Evolutionary conservation across 2,888 invertebrate genomes (phyloP), one percentile per base, ranked within the genome.

Genomic region (Rhyacophila evoluta): DNA sequence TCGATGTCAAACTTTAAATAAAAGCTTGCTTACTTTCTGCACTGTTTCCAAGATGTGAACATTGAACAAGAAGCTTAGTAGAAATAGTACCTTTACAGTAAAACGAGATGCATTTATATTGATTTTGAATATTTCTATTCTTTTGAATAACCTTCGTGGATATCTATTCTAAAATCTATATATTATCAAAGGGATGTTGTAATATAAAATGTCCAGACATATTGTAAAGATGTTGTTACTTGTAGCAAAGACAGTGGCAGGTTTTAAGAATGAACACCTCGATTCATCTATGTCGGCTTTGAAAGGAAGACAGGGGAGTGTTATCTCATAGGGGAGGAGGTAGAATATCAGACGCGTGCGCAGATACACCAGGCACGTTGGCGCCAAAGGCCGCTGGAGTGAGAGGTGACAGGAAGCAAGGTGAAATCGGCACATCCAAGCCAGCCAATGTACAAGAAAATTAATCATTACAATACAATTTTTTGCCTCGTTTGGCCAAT

Each of bases 371-470:
- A 55, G 55, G 55, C 8, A 55, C 2, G 19, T 55, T 55, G 55
- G 55, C 55, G 55, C 55, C 55, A 55, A 55, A 10, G 8, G 55
- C 15, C 55, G 55, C 19, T 19, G 55, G 55, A 19, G 19, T 55
- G 55, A 19, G 55, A 55, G 19, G 55, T 55, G 55, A 19, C 55
- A 55, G 55, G 55, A 55, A 55, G 19, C 15, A 55, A 55, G 55
- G 55, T 55, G 55, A 55, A 19, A 55, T 19, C 10, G 15, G 55
- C 55, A 55, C 55, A 55, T 25, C 55, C 55, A 19, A 10, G 19
- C 15, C 15, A 19, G 55, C 55, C 55, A 55, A 55, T 55, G 19
- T 25, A 55, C 55, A 25, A 55, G 55, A 55, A 25, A 55, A 55
- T 55, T 55, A 55, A 55, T 55, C 55, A 55, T 55, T 55, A 25